Evolutionary conservation across 2,888 invertebrate species (phyloP), one percentile per base, ranked within the genome.

Genomic region (Colostygia pectinataria): DNA sequence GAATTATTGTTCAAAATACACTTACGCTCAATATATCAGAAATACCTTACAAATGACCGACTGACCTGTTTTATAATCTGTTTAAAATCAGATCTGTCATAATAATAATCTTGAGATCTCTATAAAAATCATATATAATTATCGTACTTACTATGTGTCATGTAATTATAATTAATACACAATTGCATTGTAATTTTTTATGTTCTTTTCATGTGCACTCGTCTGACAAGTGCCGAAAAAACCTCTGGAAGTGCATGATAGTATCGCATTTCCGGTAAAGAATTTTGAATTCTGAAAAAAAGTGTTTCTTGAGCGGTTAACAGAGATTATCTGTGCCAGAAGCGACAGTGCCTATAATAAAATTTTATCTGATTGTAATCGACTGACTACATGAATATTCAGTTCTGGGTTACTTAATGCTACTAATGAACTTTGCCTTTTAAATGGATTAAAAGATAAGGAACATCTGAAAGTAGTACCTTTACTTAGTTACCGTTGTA

Each of bases 261-360:
- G 74, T 80, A 88, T 88, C 86, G 71, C 80, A 74, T 82, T 82
- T 88, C 87, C 87, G 87, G 83, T 79, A 78, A 76, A 73, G 68
- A 66, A 74, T 76, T 77, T 72, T 72, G 74, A 73, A 71, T 73
- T 69, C 74, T 24, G 33, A 77, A 81, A 83, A 79, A 85, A 76
- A 71, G 67, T 73, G 77, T 74, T 76, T 73, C 74, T 77, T 72
- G 70, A 74, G 71, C 68, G 66, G 4, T 62, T 60, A 50, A 52
- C 76, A 76, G 53, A 77, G 82, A 83, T 64, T 71, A 77, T 48
- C 36, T 39, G 14, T 24, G 24, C 7, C 53, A 73, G 71, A 72
- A 53, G 56, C 49, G 63, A 51, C 60, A 59, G 48, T 59, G 49
- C 41, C 56, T 59, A 38, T 57, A 45, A 57, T 59, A 49, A 52